phyloP scores from a whole-genome alignment of 2,113 vertebrate genomes.

The Rhipidura dahli region DNA sequence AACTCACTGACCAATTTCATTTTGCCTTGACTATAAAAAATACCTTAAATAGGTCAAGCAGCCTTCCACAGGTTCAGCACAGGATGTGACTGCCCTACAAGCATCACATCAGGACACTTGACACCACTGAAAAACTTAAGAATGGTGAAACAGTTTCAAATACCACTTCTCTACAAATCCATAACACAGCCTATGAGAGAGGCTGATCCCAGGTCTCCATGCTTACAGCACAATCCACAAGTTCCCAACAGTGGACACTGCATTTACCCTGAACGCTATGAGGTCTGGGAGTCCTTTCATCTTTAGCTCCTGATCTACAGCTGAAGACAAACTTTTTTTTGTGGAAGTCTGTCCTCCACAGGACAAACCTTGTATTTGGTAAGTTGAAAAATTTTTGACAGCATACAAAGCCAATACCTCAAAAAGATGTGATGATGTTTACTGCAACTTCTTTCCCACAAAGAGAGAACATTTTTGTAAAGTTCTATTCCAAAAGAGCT shows the following conservation, averaged over 20 bases:
- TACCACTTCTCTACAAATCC: neutral
- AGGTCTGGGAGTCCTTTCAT: neutral
- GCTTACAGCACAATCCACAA: neutral
- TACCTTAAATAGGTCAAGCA: neutral
- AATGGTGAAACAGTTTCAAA: neutral
- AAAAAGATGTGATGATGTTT: neutral
- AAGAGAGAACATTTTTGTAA: neutral
- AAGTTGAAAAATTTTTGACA: neutral
- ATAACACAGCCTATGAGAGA: neutral
- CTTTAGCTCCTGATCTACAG: neutral
- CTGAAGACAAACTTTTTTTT: neutral
- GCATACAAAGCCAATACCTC: neutral
- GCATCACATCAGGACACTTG: neutral
- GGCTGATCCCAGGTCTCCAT: accelerated
- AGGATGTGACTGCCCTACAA: neutral
- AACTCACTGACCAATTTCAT: neutral
- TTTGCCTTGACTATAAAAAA: neutral
- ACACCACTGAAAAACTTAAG: neutral
- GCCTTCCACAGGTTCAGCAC: neutral
- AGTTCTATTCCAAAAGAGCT: neutral
- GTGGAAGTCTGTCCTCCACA: neutral
- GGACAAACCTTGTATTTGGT: neutral
- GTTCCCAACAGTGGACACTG: neutral
- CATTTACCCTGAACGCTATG: neutral
- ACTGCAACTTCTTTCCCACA: neutral